Evolutionary conservation across 2,113 vertebrate species (phyloP), one percentile per base, ranked within the genome.

Genomic region (Scytalopus superciliaris): DNA sequence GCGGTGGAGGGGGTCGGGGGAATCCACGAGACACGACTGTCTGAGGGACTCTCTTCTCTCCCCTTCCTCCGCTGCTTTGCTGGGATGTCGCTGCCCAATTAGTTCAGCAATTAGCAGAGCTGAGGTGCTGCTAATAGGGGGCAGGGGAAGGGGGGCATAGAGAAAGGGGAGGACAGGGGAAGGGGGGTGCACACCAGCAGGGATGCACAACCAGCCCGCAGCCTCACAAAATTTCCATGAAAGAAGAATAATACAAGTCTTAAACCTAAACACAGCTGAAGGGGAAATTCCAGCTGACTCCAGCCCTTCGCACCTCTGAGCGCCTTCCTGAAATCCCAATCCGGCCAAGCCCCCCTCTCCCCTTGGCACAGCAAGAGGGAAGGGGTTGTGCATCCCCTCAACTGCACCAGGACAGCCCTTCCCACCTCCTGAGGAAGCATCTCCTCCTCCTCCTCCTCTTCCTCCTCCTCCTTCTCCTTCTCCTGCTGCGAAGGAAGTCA

Each of bases 261-360:
- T 44, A 28, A 93, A 93, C 33, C 45, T 84, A 80, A 87, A 88
- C 64, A 63, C 53, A 81, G 91, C 55, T 44, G 89, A 94, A 79
- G 59, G 69, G 42, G 94, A 95, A 95, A 93, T 76, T 82, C 90
- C 96, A 94, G 55, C 76, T 15, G 15, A 73, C 77, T 90, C 69
- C 75, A 59, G 74, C 74, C 83, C 89, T 50, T 83, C 14, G 4
- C 75, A 86, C 66, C 76, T 94, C 84, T 15, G 2, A 66, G 73
- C 3, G 0, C 49, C 42, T 95, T 93, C 96, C 82, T 45, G 56
- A 93, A 92, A 69, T n/a, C n/a, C 74, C 86, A 82, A 10, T 60
- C 72, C 14, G 6, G 40, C 52, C 12, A 4, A 85, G 45, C 18
- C 50, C 60, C 75, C 25, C 0, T 1, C 28, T 50, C 35, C 12